Evolutionary conservation across 2,888 invertebrate genomes (phyloP), one percentile per base, ranked within the genome.

Genomic region (Shargacucullia verbasci): DNA sequence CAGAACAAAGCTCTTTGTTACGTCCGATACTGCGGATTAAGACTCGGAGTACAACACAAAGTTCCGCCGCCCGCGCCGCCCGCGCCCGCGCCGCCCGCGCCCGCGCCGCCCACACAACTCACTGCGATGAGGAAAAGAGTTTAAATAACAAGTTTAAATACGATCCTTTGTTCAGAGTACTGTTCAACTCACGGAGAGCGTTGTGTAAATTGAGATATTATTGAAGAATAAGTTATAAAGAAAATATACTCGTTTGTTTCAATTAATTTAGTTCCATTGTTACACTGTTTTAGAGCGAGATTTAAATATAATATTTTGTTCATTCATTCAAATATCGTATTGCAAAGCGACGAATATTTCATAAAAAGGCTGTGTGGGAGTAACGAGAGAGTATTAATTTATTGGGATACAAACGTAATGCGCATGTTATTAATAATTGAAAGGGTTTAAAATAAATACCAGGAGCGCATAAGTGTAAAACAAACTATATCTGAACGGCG

Each of bases 401-500:
- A n/a, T n/a, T n/a, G n/a, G n/a, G n/a, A n/a, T n/a, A n/a, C n/a
- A n/a, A n/a, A n/a, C n/a, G n/a, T n/a, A n/a, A n/a, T n/a, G n/a
- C n/a, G n/a, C n/a, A n/a, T n/a, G n/a, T n/a, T n/a, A n/a, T n/a
- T n/a, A n/a, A n/a, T n/a, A n/a, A n/a, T n/a, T n/a, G n/a, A n/a
- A 25, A n/a, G 12, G 10, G 20, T 38, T 55, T 4, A 11, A n/a
- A 20, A 59, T 14, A 47, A 46, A 27, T 13, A 8, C 14, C 6
- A 37, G 33, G 14, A 12, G 11, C 33, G 37, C 11, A 10, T 15
- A 38, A 46, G 37, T 25, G 37, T 46, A 14, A 43, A 43, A 31
- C 41, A 25, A 61, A 61, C 11, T 5, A 29, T 38, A 59, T 61
- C 35, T 35, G 34, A 20, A 43, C 34, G 27, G 61, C 31, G 25